These are phyloP conservation scores for Leiothrix lutea DNA, from an alignment of 2,113 vertebrate species.

Conservation along the genomic window DNA sequence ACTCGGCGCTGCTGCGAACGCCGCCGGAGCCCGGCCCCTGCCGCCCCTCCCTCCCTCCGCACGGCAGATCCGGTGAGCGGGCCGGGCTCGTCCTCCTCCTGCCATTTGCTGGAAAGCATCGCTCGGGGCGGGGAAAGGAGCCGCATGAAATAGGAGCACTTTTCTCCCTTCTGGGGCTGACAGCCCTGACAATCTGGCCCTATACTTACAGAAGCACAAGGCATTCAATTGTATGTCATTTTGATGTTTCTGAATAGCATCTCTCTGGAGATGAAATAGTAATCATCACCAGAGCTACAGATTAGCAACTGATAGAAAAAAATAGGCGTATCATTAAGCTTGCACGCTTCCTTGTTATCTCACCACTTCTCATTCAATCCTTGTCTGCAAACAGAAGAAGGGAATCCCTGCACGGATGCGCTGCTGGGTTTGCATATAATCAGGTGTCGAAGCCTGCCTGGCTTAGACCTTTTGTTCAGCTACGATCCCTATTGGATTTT, in stretches of 20 bases:
- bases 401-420: not conserved
- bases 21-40: not conserved
- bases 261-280: slow-evolving; percentile 38
- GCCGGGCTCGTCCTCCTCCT: not conserved
- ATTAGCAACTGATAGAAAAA: slow-evolving; percentile 36
- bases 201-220: not conserved
- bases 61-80: not conserved
- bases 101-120: not conserved
- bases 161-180: not conserved
- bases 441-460: not conserved
- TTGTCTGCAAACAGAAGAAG: slow-evolving; percentile 30
- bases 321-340: slow-evolving; percentile 36
- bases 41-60: not conserved
- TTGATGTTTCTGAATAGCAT: slow-evolving; percentile 14
- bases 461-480: slow-evolving; percentile 11
- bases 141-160: not conserved
- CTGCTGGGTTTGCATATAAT: slow-evolving; percentile 9
- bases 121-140: not conserved
- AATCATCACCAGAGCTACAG: slow-evolving; percentile 39
- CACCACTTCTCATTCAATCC: slow-evolving; percentile 9
- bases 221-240: not conserved
- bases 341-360: slow-evolving; percentile 7
- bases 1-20: too few relatives aligned
- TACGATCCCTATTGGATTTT: not conserved
- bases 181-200: not conserved